Evolutionary conservation across 2,888 invertebrate genomes (phyloP).

Genomic region (Drosophila niveifrons): DNA sequence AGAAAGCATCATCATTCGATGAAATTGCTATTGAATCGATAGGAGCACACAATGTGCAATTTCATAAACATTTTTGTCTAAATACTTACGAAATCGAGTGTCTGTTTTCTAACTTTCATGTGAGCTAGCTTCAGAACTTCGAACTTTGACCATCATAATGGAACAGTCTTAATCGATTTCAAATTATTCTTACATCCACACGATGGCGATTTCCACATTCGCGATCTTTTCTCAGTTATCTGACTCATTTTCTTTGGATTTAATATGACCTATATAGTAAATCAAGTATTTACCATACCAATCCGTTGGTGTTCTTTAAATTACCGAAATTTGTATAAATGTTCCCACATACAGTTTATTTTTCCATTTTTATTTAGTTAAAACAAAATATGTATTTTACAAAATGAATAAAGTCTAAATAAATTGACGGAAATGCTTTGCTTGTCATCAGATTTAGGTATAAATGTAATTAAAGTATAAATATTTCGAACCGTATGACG

Average conservation of each 20-base stretch:
- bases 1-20: background rate
- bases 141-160: background rate
- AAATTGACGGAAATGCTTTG: background rate
- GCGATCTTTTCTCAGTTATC: background rate
- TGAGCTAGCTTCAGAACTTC: no score
- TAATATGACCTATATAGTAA: no score
- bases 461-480: background rate
- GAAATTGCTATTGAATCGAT: no score
- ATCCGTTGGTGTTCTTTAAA: background rate
- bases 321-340: conserved; percentile 14
- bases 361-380: background rate
- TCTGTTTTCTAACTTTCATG: no score
- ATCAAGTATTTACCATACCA: no score
- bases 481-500: background rate
- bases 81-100: no score
- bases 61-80: no score
- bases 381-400: background rate
- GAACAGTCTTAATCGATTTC: background rate
- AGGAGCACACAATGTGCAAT: no score
- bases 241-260: background rate
- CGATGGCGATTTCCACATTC: background rate
- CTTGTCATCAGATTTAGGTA: background rate
- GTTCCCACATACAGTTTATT: conserved; percentile 2
- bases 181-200: conserved; percentile 17
- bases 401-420: background rate